Conservation (phyloP, 2,113 vertebrate genomes). For the Tachysurus vachellii region DNA sequence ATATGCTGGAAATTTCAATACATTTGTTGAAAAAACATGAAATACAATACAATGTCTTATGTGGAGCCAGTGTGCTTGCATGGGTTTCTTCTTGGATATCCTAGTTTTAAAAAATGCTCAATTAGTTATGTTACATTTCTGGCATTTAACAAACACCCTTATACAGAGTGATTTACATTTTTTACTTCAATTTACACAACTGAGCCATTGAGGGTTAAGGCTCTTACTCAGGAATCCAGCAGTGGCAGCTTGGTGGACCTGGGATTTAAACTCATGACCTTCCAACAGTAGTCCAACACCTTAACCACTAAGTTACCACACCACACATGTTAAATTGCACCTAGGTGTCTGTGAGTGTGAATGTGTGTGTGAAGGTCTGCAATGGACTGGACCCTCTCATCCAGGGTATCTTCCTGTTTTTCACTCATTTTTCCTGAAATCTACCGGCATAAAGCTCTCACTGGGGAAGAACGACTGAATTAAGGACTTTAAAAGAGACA, state of each 20-base stretch:
- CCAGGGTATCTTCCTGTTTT: background rate
- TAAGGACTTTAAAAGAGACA: background rate
- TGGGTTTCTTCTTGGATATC: background rate
- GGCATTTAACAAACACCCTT: too few relatives aligned
- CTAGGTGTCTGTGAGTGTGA: background rate
- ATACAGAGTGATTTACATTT: too few relatives aligned
- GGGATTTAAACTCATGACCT: too few relatives aligned
- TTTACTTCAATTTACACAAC: too few relatives aligned
- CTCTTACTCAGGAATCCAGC: too few relatives aligned
- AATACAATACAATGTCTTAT: background rate
- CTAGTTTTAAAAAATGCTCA: background rate
- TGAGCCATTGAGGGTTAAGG: too few relatives aligned
- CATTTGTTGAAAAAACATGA: background rate
- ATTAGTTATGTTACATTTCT: background rate
- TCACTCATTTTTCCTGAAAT: background rate
- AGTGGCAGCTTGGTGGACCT: too few relatives aligned
- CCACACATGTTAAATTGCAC: background rate
- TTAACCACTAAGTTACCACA: too few relatives aligned
- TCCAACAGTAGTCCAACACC: too few relatives aligned
- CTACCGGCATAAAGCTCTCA: background rate
- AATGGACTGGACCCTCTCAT: background rate
- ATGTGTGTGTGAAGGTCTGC: background rate
- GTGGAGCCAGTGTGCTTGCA: background rate
- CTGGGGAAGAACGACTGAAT: background rate
- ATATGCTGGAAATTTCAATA: background rate